phyloP scores from a whole-genome alignment of 2,797 vertebrate genomes.

The Paedocypris micromegethes region DNA sequence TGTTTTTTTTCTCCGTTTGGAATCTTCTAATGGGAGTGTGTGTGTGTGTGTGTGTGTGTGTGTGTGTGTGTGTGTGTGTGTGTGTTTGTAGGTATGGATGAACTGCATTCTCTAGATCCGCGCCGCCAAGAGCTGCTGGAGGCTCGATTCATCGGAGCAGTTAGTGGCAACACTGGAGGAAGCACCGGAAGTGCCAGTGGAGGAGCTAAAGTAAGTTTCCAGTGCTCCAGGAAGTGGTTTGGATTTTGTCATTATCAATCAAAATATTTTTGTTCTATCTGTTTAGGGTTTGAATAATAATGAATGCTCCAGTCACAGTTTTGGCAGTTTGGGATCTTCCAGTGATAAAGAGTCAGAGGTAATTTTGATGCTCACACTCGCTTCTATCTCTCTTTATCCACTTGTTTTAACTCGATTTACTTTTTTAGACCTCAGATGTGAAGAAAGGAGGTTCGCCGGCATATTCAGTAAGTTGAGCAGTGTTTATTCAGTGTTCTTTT shows the following conservation, averaged over 20 bases:
- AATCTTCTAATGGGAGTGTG: not conserved
- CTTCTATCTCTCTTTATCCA: not conserved
- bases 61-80: constrained; percentile 16
- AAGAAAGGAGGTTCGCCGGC: constrained; percentile 75
- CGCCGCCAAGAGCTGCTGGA: constrained; percentile 96
- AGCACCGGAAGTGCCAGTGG: constrained; percentile 96
- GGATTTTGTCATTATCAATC: no score
- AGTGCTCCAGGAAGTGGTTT: no score
- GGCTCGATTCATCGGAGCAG: constrained; percentile 94
- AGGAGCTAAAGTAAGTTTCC: constrained; percentile 81
- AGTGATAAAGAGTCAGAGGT: constrained; percentile 99
- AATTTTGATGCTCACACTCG: constrained; percentile 46
- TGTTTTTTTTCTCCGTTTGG: no score
- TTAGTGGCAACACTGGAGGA: constrained; percentile 90
- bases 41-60: not conserved
- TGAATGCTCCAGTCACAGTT: constrained; percentile 98
- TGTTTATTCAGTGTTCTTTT: no score
- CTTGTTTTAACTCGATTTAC: constrained; percentile 19
- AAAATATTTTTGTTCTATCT: constrained; percentile 32
- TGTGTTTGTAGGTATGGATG: constrained; percentile 91
- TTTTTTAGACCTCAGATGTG: constrained; percentile 60
- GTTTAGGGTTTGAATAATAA: constrained; percentile 90
- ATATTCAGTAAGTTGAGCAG: constrained; percentile 64
- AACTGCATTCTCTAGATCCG: constrained; percentile 98
- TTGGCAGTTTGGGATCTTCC: constrained; percentile 95